Evolutionary conservation across 2,113 vertebrate species (phyloP), one percentile per base, ranked within the genome.

Genomic region (Kryptolebias marmoratus): DNA sequence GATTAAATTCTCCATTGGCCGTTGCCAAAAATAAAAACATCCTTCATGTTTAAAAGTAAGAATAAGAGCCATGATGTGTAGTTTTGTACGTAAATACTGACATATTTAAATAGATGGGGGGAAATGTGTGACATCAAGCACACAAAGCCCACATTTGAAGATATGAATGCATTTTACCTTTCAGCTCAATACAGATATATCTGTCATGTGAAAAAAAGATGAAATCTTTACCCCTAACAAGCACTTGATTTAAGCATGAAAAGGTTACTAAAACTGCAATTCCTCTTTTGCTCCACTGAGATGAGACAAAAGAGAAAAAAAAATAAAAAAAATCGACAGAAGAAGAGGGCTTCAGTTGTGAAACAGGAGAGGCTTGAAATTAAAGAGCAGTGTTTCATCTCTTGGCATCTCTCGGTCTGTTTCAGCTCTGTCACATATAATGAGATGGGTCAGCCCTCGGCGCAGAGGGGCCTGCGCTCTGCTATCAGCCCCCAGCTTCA

Each of bases 331-430:
- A n/a, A 59, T 28, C 28, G 31, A 61, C 16, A 66, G 45, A 15
- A 36, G 61, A 47, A 39, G 70, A 53, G 61, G 54, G 71, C 39
- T 75, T 45, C 36, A 62, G 77, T 70, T 62, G 75, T 83, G 86
- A 83, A 90, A 88, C 64, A 77, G 69, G 73, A 91, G 85, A 86
- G 57, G 85, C 84, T 87, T 87, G 86, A 88, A 90, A 89, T 85
- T 56, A 87, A 85, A 81, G 85, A 82, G 82, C 74, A 77, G 82
- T 81, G 87, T 88, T 90, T 87, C 82, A 88, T 90, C 82, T 90
- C 86, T 80, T 56, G n/a, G 53, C 45, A 36, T 78, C 22, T 22
- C 22, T 22, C 22, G 22, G 86, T 89, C 87, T 76, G 82, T 85
- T 87, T 76, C 68, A 42, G 81, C 75, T 75, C 72, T 85, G 89